These are phyloP conservation scores for Xiphophorus couchianus DNA, from an alignment of 2,113 vertebrate species.

Conservation along the genomic window DNA sequence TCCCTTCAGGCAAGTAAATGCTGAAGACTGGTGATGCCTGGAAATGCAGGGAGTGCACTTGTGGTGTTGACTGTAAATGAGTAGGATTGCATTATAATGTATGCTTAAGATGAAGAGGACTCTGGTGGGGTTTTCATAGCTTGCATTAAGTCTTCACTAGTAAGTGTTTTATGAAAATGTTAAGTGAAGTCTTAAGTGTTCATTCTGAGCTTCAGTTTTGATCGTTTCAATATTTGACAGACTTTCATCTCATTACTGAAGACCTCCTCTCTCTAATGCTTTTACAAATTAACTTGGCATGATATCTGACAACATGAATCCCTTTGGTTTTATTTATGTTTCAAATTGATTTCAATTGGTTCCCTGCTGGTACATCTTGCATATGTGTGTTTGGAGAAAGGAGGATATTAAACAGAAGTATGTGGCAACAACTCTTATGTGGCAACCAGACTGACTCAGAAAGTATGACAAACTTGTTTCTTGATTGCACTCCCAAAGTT, in stretches of 20 bases:
- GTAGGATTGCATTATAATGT: conserved; percentile 38
- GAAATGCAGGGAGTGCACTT: conserved; percentile 48
- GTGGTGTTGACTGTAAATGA: conserved; percentile 60
- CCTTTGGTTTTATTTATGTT: background rate
- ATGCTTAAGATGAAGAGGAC: conserved; percentile 35
- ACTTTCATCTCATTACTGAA: conserved; percentile 28
- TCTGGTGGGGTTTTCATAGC: conserved; percentile 24
- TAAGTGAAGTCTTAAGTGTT: conserved; percentile 21
- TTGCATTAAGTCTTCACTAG: conserved; percentile 40
- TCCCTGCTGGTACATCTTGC: background rate
- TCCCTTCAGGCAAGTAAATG: conserved; percentile 62
- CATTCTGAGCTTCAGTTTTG: conserved; percentile 7
- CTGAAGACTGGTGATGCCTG: conserved; percentile 51
- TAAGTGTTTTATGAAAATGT: conserved; percentile 34
- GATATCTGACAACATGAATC: background rate
- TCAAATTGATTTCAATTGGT: background rate
- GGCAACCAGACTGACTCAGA: background rate
- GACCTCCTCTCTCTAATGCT: background rate
- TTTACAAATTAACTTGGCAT: background rate
- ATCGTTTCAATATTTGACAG: conserved; percentile 9
- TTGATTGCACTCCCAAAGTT: background rate
- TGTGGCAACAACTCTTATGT: background rate
- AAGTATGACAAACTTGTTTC: background rate
- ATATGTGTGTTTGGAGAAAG: background rate
- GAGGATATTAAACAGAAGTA: too few species aligned